Evolutionary conservation across 2,797 vertebrate species (phyloP).

Genomic region (Lacerta bilineata): DNA sequence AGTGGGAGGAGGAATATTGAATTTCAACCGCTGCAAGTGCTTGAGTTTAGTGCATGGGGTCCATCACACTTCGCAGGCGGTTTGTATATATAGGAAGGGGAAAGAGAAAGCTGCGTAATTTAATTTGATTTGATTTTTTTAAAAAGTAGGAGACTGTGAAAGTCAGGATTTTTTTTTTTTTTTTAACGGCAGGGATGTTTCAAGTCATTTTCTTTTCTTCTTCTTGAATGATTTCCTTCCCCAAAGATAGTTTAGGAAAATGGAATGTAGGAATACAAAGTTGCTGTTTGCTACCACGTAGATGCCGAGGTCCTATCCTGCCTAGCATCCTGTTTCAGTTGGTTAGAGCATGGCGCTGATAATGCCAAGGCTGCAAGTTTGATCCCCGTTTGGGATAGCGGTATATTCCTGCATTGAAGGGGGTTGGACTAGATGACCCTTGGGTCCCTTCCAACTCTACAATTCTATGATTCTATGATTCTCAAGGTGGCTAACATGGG

Average conservation of each 20-base stretch:
- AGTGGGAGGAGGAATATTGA: conserved; percentile 24
- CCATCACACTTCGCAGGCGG: conserved; percentile 2
- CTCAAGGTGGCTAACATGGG: no score
- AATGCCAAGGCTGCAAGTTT: no score
- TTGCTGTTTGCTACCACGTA: not conserved
- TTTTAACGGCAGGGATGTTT: not conserved
- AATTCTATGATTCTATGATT: no score
- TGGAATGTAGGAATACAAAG: not conserved
- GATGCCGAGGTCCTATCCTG: no score
- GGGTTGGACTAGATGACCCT: no score
- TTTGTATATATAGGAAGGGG: conserved; percentile 10
- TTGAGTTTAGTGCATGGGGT: conserved; percentile 2
- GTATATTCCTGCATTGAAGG: no score
- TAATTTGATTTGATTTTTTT: not conserved
- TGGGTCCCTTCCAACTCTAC: no score
- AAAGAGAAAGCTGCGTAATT: conserved; percentile 7
- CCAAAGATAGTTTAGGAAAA: not conserved
- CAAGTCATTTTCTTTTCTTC: not conserved
- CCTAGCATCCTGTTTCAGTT: no score
- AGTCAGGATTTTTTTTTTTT: conserved; percentile 2
- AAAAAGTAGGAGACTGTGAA: not conserved
- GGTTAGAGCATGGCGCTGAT: no score
- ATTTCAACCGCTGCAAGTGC: not conserved
- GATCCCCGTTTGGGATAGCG: no score
- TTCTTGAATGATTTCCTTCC: not conserved